Evolutionary conservation across 2,113 vertebrate species (phyloP), one percentile per base, ranked within the genome.

Genomic region (Tenrec ecaudatus): DNA sequence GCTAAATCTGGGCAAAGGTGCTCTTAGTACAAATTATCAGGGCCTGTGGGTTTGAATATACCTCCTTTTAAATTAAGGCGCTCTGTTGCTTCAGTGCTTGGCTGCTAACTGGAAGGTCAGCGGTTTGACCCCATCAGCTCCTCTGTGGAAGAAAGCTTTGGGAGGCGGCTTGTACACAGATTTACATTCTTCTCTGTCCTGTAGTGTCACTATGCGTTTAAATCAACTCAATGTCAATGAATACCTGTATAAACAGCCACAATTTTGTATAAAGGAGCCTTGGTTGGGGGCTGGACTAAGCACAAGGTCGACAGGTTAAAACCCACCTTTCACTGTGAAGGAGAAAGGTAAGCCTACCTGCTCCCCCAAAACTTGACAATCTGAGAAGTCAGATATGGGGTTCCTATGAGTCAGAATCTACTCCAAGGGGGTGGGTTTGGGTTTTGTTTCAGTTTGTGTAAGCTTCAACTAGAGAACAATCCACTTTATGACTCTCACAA

Each of bases 21-120:
- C 66, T 78, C 78, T 16, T 43, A 47, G 64, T 89, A 66, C 38
- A 89, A 84, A 89, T 79, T 22, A 78, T 62, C 36, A 95, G 36
- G 77, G 53, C 31, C 14, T 84, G 33, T n/a, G 33, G 19, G 75
- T 84, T 82, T 84, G 40, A 86, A 40, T 64, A 62, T 62, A 62
- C 60, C 47, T 14, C 20, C 17, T 77, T n/a, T 75, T 81, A 88
- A 69, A 69, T 31, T 31, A 69, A 12, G 31, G 68, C 29, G 7
- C 68, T n/a, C 29, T 69, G 31, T 15, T 69, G 15, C 31, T 31
- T n/a, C 68, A 19, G 5, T 8, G 15, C 16, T 33, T 71, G n/a
- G 47, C 47, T 71, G 68, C 68, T 71, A 71, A 71, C 14, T 20
- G 20, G 33, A 71, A 71, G n/a, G 68, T 71, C 17, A n/a, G n/a